A percentile compares a stretch with the other conserved stretches of the same genome.
phyloP scores from a whole-genome alignment of 2,113 vertebrate species.

The Phodopus roborovskii region DNA sequence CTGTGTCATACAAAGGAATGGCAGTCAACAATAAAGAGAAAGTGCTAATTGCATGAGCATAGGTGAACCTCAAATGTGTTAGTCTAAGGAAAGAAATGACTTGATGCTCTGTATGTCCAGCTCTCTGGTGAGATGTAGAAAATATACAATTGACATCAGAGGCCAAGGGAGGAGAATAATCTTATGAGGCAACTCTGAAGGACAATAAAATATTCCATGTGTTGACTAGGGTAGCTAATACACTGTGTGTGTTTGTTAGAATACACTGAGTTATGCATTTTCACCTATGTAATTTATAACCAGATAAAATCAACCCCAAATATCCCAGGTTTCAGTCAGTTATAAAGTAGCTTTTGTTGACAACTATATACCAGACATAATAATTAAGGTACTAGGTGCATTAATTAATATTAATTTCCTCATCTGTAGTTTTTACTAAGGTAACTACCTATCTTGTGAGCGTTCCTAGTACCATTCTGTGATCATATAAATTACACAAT shows the following conservation, averaged over 20 bases:
- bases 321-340: neutral
- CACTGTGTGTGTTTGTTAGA: neutral
- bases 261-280: neutral
- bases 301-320: neutral
- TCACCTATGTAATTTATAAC: neutral
- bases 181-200: neutral
- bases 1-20: neutral
- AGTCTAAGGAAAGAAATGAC: neutral
- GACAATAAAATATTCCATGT: neutral
- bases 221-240: neutral
- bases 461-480: neutral
- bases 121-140: neutral
- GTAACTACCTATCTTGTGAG: neutral
- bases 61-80: neutral
- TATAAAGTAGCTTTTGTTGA: neutral
- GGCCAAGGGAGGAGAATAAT: neutral
- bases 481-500: neutral
- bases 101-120: neutral
- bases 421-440: neutral
- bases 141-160: neutral
- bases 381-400: conserved; percentile 15
- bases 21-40: neutral
- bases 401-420: neutral
- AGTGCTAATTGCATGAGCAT: neutral
- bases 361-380: neutral